phyloP scores from a whole-genome alignment of 2,888 invertebrate species.

The Lordiphosa andalusiaca region DNA sequence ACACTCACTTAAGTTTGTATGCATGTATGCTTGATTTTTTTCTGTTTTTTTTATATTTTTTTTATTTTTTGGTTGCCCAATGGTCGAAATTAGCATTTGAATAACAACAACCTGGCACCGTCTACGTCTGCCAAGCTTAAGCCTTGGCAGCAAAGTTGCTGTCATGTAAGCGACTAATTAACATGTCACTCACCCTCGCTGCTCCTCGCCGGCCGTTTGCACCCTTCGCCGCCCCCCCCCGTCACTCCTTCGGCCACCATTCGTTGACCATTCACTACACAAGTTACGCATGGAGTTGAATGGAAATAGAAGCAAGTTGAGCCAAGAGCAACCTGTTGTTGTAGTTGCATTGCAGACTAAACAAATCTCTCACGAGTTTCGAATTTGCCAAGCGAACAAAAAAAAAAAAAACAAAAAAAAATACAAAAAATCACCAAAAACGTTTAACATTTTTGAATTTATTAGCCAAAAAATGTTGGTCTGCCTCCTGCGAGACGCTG shows the following conservation, averaged over 20 bases:
- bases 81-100: slow-evolving; percentile 67
- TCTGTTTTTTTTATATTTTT: slow-evolving; percentile 13
- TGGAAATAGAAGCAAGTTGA: slow-evolving; percentile 30
- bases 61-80: slow-evolving; percentile 43
- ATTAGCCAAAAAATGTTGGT: slow-evolving; percentile 63
- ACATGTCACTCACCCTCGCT: slow-evolving; percentile 68
- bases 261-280: slow-evolving; percentile 33
- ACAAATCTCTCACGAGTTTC: slow-evolving; percentile 75
- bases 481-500: slow-evolving; percentile 7
- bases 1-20: not conserved
- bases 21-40: too few relatives aligned
- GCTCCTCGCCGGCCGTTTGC: not conserved
- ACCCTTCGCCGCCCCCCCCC: not conserved
- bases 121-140: slow-evolving; percentile 20
- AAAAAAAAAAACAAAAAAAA: slow-evolving; percentile 19
- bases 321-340: slow-evolving; percentile 37
- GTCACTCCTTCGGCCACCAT: not conserved
- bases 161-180: slow-evolving; percentile 77
- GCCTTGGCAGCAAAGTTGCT: slow-evolving; percentile 67
- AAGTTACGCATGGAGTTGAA: slow-evolving; percentile 35
- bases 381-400: slow-evolving; percentile 60
- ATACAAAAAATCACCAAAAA: slow-evolving; percentile 54
- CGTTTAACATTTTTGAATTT: slow-evolving; percentile 73
- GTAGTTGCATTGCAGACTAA: slow-evolving; percentile 22
- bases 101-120: slow-evolving; percentile 43